Percentiles rank a stretch among this genome's conserved stretches.
These are phyloP conservation scores for Rhadina sibilatrix DNA, from an alignment of 2,113 vertebrate species.

Conservation along the genomic window DNA sequence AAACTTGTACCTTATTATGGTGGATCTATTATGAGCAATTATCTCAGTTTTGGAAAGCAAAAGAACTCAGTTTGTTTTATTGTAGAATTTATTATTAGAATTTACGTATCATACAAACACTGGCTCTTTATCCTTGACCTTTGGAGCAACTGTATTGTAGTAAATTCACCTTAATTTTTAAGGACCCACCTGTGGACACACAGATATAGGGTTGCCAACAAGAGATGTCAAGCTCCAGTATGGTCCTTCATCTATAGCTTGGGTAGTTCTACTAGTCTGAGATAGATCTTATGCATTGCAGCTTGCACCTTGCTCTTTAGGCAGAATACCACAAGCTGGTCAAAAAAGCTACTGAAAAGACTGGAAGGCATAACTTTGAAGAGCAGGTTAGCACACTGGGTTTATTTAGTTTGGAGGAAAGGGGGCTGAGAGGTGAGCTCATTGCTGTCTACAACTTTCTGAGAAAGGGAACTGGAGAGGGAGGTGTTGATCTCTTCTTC, in stretches of 20 bases:
- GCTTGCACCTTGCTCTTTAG: neutral
- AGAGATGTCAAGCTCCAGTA: neutral
- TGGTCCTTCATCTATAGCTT: neutral
- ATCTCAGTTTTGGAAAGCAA: neutral
- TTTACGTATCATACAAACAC: neutral
- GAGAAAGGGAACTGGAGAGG: neutral
- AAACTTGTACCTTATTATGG: neutral
- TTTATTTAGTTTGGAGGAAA: neutral
- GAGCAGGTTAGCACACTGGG: neutral
- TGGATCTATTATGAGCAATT: neutral
- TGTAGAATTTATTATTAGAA: neutral
- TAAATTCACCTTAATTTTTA: neutral
- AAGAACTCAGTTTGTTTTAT: neutral
- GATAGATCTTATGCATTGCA: accelerated
- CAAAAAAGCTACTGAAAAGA: neutral
- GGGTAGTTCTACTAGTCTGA: neutral
- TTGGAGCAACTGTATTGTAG: neutral
- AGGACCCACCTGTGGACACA: neutral
- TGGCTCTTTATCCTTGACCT: neutral
- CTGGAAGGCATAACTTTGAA: neutral
- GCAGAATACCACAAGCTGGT: neutral
- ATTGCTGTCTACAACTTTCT: neutral
- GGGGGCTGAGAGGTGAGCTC: neutral
- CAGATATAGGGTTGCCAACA: neutral
- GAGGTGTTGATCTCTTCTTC: neutral